A percentile compares a stretch with the other conserved stretches of the same genome.
phyloP scores from a whole-genome alignment of 2,888 invertebrate genomes.

The Corbicula japonica region DNA sequence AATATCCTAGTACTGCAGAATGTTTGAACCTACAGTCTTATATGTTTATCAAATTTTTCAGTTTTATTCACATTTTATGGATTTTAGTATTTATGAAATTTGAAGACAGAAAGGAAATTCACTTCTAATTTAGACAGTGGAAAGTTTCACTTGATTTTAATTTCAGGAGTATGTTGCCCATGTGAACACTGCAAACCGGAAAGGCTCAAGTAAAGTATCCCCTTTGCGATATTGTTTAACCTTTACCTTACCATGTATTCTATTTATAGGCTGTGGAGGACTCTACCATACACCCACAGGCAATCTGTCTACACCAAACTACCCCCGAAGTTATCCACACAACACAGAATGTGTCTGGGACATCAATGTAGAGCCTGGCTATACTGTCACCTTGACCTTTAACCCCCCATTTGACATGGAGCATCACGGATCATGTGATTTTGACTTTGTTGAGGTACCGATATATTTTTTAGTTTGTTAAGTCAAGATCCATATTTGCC shows the following conservation, averaged over 20 bases:
- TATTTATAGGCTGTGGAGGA: constrained; percentile 96
- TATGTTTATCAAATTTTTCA: too few relatives aligned
- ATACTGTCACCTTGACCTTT: constrained; percentile 91
- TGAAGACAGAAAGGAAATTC: too few relatives aligned
- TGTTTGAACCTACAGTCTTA: too few relatives aligned
- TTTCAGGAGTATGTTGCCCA: background rate
- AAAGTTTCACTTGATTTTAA: background rate
- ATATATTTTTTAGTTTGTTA: background rate
- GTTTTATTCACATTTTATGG: too few relatives aligned
- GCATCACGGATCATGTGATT: constrained; percentile 97
- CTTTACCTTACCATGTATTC: background rate
- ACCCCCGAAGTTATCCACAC: constrained; percentile 97
- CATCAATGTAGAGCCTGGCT: constrained; percentile 95
- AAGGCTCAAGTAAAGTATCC: background rate
- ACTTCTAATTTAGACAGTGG: background rate
- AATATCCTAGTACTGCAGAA: too few relatives aligned
- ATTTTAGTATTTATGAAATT: too few relatives aligned
- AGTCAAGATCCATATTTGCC: background rate
- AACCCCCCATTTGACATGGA: constrained; percentile 90
- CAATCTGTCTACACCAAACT: constrained; percentile 96
- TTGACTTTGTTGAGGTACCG: constrained; percentile 97
- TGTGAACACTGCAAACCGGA: background rate
- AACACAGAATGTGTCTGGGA: constrained; percentile 98
- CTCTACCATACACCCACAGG: constrained; percentile 92
- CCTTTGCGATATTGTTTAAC: background rate